Conservation (phyloP, 2,113 vertebrate genomes). For the Parus major region DNA sequence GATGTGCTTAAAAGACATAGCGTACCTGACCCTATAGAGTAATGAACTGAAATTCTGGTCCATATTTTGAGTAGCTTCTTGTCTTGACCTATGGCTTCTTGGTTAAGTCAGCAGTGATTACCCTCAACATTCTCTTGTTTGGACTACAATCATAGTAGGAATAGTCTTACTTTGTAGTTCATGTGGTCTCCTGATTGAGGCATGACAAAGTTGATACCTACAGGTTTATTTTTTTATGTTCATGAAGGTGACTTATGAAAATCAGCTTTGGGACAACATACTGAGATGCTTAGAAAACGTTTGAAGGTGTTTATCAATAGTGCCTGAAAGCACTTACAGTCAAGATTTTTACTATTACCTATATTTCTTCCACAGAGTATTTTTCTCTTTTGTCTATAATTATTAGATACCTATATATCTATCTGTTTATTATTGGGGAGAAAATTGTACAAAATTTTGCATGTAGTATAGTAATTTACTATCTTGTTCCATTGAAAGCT, state of each 20-base stretch:
- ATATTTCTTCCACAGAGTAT: neutral
- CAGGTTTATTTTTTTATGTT: neutral
- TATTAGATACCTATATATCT: neutral
- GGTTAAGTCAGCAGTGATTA: neutral
- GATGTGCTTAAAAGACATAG: neutral
- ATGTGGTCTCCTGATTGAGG: neutral
- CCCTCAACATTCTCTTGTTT: neutral
- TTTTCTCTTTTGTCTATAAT: neutral
- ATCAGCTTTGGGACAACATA: neutral
- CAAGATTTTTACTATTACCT: neutral
- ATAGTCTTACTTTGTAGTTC: neutral
- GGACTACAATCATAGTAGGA: neutral
- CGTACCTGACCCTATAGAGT: neutral
- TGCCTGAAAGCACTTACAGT: neutral
- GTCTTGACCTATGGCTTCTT: neutral
- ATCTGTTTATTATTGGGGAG: neutral
- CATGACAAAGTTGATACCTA: neutral
- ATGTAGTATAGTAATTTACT: neutral
- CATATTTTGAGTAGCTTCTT: neutral
- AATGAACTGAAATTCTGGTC: neutral
- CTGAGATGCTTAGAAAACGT: neutral
- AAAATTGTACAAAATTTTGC: neutral
- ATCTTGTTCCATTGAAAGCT: neutral
- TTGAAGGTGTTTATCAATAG: neutral
- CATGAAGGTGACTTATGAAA: neutral